Percentiles rank a stretch among this genome's conserved stretches.
Evolutionary conservation across 2,113 vertebrate genomes (phyloP).

Genomic region (Nesoenas mayeri): DNA sequence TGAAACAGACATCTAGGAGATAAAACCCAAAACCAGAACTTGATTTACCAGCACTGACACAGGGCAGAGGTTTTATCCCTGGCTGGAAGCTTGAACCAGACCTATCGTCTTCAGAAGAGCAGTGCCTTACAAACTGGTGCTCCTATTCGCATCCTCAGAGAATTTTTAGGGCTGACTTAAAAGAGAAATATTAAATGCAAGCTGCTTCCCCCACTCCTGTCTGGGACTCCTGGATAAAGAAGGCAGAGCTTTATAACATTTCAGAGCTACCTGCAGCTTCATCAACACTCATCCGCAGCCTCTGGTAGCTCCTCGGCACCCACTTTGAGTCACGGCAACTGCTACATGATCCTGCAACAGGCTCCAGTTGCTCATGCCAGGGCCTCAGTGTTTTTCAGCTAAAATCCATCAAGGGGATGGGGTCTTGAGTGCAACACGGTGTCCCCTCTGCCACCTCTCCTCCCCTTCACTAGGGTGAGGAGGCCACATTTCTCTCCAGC

Average conservation of each 20-base stretch:
- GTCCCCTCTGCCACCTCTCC: not conserved
- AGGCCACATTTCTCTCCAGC: not conserved
- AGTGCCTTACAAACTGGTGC: not conserved
- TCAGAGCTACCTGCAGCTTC: not conserved
- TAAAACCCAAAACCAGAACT: not conserved
- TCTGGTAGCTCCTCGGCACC: not conserved
- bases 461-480: not conserved
- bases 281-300: not conserved
- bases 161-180: not conserved
- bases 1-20: not conserved
- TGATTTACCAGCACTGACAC: not conserved
- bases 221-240: not conserved
- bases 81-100: not conserved
- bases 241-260: not conserved
- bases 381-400: not conserved
- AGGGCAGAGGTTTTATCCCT: not conserved
- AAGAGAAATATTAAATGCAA: not conserved
- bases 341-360: not conserved
- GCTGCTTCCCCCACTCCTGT: not conserved
- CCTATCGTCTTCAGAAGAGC: not conserved
- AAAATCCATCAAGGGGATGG: not conserved
- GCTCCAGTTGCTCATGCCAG: not conserved
- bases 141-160: not conserved
- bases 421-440: not conserved
- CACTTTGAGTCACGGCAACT: not conserved